Percentiles rank a stretch among this genome's conserved stretches.
Evolutionary conservation across 2,888 invertebrate species (phyloP).

Genomic region (Tetranychus truncatus): DNA sequence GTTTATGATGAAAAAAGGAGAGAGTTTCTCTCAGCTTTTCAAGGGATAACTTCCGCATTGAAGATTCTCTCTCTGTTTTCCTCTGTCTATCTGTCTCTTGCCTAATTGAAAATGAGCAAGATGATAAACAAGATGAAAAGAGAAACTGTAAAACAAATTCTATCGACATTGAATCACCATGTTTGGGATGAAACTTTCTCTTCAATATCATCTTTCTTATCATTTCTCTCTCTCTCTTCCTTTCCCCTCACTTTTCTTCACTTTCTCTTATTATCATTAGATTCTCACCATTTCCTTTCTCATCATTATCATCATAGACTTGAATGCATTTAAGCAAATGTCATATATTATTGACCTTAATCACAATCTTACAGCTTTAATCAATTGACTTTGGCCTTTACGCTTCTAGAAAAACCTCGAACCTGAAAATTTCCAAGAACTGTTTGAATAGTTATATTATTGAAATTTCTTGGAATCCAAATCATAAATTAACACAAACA

Average conservation of each 20-base stretch:
- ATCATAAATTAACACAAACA: not conserved
- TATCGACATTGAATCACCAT: not conserved
- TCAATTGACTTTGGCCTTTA: not conserved
- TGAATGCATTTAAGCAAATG: not conserved
- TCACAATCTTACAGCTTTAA: too few relatives aligned
- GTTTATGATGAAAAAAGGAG: too few relatives aligned
- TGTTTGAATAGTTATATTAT: not conserved
- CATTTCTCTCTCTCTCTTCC: not conserved
- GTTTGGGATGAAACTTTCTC: not conserved
- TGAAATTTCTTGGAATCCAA: not conserved
- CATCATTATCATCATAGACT: not conserved
- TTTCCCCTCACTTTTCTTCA: not conserved
- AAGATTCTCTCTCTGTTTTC: conserved; percentile 4
- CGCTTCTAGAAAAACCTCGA: not conserved
- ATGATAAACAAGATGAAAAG: not conserved
- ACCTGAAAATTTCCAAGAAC: not conserved
- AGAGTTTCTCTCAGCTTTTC: not conserved
- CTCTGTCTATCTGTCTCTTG: conserved; percentile 6
- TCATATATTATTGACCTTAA: not conserved
- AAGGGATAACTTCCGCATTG: conserved; percentile 1
- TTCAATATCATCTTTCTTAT: not conserved
- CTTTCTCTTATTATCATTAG: not conserved
- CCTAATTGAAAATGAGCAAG: not conserved
- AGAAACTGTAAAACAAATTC: not conserved
- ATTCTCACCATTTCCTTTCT: not conserved